Conservation (phyloP, 2,797 vertebrate genomes). For the Tapirus indicus region DNA sequence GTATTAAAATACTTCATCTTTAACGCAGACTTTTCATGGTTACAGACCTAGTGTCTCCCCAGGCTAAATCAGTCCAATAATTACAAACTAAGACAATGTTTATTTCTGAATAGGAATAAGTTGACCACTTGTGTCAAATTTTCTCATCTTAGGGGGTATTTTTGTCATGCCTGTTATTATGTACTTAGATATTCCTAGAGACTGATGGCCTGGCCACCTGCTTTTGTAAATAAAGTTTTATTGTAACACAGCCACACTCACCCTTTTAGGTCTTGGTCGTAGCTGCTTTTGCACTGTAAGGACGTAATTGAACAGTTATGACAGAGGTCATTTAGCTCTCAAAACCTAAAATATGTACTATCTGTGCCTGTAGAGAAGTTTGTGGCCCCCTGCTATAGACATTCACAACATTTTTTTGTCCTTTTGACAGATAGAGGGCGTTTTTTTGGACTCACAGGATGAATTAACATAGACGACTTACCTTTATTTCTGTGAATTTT, state of each 20-base stretch:
- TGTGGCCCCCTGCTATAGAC: neutral
- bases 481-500: neutral
- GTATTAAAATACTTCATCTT: neutral
- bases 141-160: neutral
- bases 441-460: slow-evolving; percentile 18
- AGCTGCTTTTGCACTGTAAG: neutral
- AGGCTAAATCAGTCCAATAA: neutral
- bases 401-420: neutral
- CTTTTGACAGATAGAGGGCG: neutral
- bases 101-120: neutral
- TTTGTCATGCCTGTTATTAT: neutral
- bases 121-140: neutral
- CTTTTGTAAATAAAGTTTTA: slow-evolving; percentile 30
- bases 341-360: neutral
- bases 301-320: neutral
- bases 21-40: neutral
- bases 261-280: neutral
- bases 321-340: neutral
- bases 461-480: neutral
- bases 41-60: neutral
- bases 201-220: neutral
- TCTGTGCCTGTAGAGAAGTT: neutral
- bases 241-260: neutral
- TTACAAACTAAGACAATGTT: neutral
- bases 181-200: neutral